A percentile compares a stretch with the other conserved stretches of the same genome.
Evolutionary conservation across 2,113 vertebrate species (phyloP).

Genomic region (Myotis yumanensis): DNA sequence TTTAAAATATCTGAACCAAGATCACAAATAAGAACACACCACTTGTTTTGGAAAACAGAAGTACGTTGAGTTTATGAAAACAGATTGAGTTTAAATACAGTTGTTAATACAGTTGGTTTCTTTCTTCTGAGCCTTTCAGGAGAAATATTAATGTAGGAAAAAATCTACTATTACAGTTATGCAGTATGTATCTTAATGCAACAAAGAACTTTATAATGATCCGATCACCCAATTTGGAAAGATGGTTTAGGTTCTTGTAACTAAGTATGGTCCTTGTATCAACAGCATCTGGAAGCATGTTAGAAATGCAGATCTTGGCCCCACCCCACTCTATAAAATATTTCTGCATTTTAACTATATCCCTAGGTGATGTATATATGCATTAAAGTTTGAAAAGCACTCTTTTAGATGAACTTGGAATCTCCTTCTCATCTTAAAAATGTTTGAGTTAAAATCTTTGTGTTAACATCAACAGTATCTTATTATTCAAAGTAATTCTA

Average conservation of each 20-base stretch:
- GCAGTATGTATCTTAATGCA: not conserved
- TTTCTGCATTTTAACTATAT: constrained; percentile 6
- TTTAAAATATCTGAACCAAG: not conserved
- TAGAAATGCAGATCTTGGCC: not conserved
- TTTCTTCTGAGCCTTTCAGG: not conserved
- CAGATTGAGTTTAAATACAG: constrained; percentile 2
- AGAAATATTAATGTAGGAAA: not conserved
- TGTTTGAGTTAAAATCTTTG: not conserved
- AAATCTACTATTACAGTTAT: not conserved
- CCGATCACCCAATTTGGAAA: not conserved
- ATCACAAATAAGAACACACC: constrained; percentile 40
- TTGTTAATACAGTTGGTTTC: constrained; percentile 5
- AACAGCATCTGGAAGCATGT: not conserved
- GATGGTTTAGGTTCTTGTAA: not conserved
- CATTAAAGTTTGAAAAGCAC: not conserved
- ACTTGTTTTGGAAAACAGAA: constrained; percentile 25
- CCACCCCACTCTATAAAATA: not conserved
- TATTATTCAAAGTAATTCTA: constrained; percentile 33
- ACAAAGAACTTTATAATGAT: constrained; percentile 1
- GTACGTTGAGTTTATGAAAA: constrained; percentile 16
- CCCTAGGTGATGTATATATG: not conserved
- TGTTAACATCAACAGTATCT: not conserved
- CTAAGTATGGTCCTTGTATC: not conserved
- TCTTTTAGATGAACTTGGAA: constrained; percentile 34
- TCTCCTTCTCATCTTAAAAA: constrained; percentile 36